Percentiles rank a stretch among this genome's conserved stretches.
Evolutionary conservation across 1,140 invertebrate genomes (phyloP).

Genomic region (Agrilus planipennis): DNA sequence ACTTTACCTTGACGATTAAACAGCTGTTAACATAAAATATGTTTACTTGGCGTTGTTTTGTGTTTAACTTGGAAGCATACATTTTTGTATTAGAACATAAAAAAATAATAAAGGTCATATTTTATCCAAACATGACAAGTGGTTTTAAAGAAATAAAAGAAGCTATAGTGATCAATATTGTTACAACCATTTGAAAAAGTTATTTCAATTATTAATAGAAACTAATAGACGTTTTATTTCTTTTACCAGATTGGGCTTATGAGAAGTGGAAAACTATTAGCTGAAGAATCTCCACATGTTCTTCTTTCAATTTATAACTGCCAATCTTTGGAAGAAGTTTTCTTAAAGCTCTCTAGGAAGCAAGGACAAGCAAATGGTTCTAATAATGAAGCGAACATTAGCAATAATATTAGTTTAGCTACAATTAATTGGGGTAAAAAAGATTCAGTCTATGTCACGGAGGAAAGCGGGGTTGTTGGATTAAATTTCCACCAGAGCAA

Average conservation of each 20-base stretch:
- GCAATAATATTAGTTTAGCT: conserved; percentile 67
- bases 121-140: no score
- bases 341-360: conserved; percentile 74
- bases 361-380: conserved; percentile 22
- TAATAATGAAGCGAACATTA: conserved; percentile 55
- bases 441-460: conserved; percentile 67
- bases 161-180: no score
- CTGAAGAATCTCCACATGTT: conserved; percentile 80
- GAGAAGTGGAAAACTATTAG: conserved; percentile 79
- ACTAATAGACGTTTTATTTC: not conserved
- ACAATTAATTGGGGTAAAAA: conserved; percentile 69
- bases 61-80: no score
- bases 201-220: not conserved
- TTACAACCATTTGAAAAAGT: no score
- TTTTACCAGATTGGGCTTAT: conserved; percentile 77
- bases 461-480: conserved; percentile 73
- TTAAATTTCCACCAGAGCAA: conserved; percentile 83
- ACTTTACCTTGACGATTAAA: no score
- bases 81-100: no score
- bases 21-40: no score
- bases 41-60: no score
- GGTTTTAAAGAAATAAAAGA: no score
- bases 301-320: conserved; percentile 73
- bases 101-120: no score
- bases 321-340: conserved; percentile 82